Base-by-base conservation (phyloP, 1,140 invertebrate genomes). In the Homarus americanus region DNA sequence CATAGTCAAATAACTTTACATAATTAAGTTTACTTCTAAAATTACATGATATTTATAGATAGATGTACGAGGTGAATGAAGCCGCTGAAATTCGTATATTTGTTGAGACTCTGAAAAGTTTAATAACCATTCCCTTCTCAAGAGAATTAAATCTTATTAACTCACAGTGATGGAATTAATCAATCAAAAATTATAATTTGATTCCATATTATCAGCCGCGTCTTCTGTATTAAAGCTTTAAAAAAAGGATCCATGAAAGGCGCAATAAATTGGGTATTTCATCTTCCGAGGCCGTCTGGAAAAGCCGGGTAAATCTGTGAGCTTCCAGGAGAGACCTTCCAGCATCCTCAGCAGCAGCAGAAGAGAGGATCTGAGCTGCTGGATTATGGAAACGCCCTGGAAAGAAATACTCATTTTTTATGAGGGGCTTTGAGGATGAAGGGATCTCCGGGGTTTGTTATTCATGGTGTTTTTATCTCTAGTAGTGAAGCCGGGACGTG, bases 391-490 rank as follows among this genome's bases (percentile, higher is more conserved):
- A 76, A 83, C 87, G 63, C 69, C 36, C 32, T n/a, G 49, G 38
- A 34, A 83, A 63, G 69, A 84, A 83, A 78, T 78, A 84, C 58
- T 79, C 73, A 88, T 80, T 88, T 88, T 83, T 83, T 90, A 84
- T 73, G 80, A 53, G 78, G 44, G 66, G 79, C 58, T 73, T 75
- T 73, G 41, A 66, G 63, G 80, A 90, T 83, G 80, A 90, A 76
- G 80, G 87, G 53, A 76, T 83, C 69, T 17, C 66, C 34, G 32
- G 72, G 88, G 80, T 41, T 90, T 78, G 58, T 9, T 90, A 83
- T 90, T 90, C 87, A 90, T 90, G 66, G 78, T 38, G 87, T 90
- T 90, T 83, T 90, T 82, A 90, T 90, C 87, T 90, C 40, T 40
- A 36, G 76, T 80, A 38, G 86, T 87, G 66, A 87, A 34, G 44